These are phyloP conservation scores for Tetrao urogallus DNA, from an alignment of 2,113 vertebrate genomes.

Conservation along the genomic window DNA sequence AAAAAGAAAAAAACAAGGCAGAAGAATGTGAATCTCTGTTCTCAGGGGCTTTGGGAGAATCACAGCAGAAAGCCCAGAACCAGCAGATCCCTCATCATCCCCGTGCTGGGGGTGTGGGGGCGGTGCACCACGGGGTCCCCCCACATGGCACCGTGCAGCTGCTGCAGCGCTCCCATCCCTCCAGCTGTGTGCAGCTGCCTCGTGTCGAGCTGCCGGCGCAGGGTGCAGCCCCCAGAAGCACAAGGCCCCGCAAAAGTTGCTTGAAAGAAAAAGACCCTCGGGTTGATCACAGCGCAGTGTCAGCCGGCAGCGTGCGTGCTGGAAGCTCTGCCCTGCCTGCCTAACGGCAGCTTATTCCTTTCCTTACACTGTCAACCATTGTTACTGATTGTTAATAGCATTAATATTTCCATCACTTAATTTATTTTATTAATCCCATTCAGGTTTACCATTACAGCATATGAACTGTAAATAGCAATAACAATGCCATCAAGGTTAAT, in stretches of 20 bases:
- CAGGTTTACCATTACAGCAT: constrained; percentile 64
- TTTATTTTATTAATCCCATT: constrained; percentile 77
- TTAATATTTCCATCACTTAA: constrained; percentile 76
- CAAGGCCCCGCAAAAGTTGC: not conserved
- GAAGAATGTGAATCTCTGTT: not conserved
- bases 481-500: constrained; percentile 70
- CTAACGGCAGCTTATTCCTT: constrained; percentile 63
- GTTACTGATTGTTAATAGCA: constrained; percentile 70
- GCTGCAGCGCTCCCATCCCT: not conserved
- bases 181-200: not conserved
- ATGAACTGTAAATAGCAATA: constrained; percentile 73
- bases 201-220: not conserved
- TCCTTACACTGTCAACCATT: constrained; percentile 64
- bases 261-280: constrained; percentile 41
- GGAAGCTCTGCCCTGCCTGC: constrained; percentile 12
- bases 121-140: too few relatives aligned
- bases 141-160: not conserved
- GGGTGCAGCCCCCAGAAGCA: not conserved
- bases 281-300: constrained; percentile 48
- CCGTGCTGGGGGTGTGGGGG: not conserved
- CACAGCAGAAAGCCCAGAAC: not conserved
- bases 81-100: not conserved
- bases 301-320: constrained; percentile 43
- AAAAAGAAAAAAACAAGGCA: not conserved
- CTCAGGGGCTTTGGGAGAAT: not conserved